Conservation (phyloP, 2,113 vertebrate species). For the Phasianus colchicus region DNA sequence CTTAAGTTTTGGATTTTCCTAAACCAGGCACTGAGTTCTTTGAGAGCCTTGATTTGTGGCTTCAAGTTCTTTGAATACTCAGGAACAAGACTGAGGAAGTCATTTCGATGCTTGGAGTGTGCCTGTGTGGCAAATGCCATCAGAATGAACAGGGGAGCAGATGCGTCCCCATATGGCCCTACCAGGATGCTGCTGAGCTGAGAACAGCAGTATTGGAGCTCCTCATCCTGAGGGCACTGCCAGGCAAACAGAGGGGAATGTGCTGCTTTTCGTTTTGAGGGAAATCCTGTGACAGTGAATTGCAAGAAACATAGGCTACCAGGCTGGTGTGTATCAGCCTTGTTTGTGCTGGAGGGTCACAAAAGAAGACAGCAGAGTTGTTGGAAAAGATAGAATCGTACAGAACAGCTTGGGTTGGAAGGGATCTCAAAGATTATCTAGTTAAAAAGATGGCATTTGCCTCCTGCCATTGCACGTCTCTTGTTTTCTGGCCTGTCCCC, state of each 20-base stretch:
- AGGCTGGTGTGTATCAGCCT: background rate
- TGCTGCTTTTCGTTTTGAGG: background rate
- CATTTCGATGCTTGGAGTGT: background rate
- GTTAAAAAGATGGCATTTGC: background rate
- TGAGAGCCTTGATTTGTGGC: background rate
- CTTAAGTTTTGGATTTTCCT: background rate
- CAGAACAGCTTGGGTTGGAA: too few species aligned
- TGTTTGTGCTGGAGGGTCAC: background rate
- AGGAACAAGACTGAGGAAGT: background rate
- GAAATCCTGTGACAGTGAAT: background rate
- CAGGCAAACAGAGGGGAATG: background rate
- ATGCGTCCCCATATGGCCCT: background rate
- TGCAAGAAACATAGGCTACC: background rate
- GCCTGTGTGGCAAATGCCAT: background rate
- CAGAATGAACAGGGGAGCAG: background rate
- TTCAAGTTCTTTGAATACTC: background rate
- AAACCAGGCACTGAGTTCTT: background rate
- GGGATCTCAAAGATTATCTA: too few species aligned
- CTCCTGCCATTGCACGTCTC: background rate
- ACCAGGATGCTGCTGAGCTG: background rate
- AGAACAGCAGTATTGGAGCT: background rate
- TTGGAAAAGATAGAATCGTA: background rate
- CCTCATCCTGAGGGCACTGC: background rate
- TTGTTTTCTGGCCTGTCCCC: background rate
- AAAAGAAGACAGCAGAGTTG: background rate